Conservation (phyloP, 2,797 vertebrate species). For the Caiman crocodilus region DNA sequence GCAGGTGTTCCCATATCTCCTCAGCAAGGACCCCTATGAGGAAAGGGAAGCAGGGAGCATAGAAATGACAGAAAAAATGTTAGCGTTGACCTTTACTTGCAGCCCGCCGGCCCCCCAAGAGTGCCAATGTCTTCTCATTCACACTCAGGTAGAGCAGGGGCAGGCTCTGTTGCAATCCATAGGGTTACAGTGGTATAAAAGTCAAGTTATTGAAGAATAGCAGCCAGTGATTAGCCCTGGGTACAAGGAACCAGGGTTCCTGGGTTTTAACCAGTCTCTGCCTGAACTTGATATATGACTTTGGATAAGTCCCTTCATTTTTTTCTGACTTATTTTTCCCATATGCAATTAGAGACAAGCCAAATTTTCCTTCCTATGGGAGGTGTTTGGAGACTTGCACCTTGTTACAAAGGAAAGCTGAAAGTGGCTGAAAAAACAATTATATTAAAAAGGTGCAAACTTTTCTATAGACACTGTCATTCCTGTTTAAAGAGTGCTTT, state of each 20-base stretch:
- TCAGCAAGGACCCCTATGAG: not conserved
- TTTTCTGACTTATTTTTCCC: not conserved
- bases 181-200: too few relatives aligned
- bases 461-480: too few relatives aligned
- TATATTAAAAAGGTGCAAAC: too few relatives aligned
- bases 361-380: too few relatives aligned
- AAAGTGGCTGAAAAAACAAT: too few relatives aligned
- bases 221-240: not conserved
- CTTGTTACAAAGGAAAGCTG: too few relatives aligned
- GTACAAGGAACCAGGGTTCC: not conserved
- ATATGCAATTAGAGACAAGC: not conserved
- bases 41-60: not conserved
- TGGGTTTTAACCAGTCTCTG: not conserved
- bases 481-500: too few relatives aligned
- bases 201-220: too few relatives aligned
- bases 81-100: not conserved
- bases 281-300: not conserved
- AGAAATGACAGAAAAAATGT: not conserved
- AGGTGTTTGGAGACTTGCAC: too few relatives aligned
- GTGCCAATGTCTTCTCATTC: not conserved
- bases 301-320: not conserved
- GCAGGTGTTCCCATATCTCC: not conserved
- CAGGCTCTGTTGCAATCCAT: too few relatives aligned
- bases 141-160: too few relatives aligned
- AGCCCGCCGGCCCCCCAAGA: too few relatives aligned